A percentile compares a stretch with the other conserved stretches of the same genome.
Conservation (phyloP, 1,140 invertebrate species). For the Bombyx mandarina region DNA sequence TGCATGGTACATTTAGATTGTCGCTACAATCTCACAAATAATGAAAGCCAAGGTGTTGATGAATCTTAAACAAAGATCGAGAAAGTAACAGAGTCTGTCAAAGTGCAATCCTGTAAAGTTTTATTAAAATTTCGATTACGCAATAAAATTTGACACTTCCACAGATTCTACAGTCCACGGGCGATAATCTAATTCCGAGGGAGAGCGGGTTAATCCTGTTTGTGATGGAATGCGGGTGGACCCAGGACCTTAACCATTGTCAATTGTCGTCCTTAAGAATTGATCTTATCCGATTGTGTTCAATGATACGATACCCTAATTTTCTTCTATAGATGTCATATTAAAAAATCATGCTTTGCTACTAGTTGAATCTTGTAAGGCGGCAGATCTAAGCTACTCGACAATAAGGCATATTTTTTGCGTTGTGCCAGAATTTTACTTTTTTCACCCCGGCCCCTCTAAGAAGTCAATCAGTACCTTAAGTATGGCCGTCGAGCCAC, state of each 20-base stretch:
- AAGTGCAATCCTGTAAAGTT: background rate
- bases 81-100: background rate
- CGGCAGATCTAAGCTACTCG: no score
- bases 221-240: slow-evolving; percentile 19
- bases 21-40: background rate
- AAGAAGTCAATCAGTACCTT: no score
- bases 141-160: slow-evolving; percentile 3
- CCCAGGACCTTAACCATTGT: slow-evolving; percentile 4
- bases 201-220: slow-evolving; percentile 13
- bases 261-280: slow-evolving; percentile 2
- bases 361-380: no score
- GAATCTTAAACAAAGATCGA: background rate
- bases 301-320: slow-evolving; percentile 8
- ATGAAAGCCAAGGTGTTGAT: background rate
- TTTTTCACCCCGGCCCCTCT: no score
- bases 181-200: slow-evolving; percentile 13
- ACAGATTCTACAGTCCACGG: slow-evolving; percentile 2
- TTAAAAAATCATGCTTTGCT: background rate
- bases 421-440: no score
- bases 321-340: slow-evolving; percentile 6
- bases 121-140: slow-evolving; percentile 6
- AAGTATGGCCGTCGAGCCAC: no score
- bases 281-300: background rate
- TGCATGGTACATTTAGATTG: background rate
- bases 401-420: no score